Evolutionary conservation across 2,113 vertebrate genomes (phyloP).

Genomic region (Tetrao urogallus): DNA sequence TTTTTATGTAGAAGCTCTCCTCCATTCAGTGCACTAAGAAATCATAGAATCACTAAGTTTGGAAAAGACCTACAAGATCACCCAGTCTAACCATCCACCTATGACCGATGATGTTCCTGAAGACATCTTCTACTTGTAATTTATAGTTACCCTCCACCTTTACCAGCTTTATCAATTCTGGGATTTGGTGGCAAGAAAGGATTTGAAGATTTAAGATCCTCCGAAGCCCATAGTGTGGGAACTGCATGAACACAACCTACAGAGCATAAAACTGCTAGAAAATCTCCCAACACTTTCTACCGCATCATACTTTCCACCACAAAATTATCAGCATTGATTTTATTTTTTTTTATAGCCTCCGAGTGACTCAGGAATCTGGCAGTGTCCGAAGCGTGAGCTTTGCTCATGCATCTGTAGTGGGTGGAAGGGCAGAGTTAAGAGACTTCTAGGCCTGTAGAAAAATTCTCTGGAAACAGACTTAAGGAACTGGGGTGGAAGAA

Average conservation of each 20-base stretch:
- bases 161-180: neutral
- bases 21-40: neutral
- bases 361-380: neutral
- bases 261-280: neutral
- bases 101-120: neutral
- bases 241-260: neutral
- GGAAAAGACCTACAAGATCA: too few species aligned
- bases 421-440: neutral
- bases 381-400: neutral
- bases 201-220: neutral
- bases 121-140: neutral
- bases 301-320: neutral
- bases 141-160: neutral
- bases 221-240: neutral
- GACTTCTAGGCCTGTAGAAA: neutral
- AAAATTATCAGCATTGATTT: neutral
- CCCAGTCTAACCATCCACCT: too few species aligned
- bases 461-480: neutral
- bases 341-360: neutral
- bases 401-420: neutral
- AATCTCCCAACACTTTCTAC: neutral
- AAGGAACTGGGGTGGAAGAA: neutral
- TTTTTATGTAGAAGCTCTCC: neutral
- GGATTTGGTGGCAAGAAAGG: neutral
- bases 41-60: neutral